Percentiles rank a stretch among this genome's conserved stretches.
phyloP scores from a whole-genome alignment of 2,888 invertebrate genomes.

The Dolichomitus sp. region DNA sequence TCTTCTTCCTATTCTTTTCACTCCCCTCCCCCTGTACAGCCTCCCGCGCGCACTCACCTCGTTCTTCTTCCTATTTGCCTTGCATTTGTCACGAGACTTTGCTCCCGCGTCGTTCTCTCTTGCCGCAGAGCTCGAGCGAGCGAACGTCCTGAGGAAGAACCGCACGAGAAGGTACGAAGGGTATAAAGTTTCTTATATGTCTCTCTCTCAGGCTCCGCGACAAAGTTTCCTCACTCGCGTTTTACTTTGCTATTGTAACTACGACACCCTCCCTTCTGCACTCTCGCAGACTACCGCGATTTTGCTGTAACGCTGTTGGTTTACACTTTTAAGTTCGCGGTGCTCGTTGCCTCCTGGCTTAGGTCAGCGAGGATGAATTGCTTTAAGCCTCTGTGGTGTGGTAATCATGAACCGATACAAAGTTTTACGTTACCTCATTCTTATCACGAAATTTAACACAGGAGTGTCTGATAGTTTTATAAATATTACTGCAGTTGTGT shows the following conservation, averaged over 20 bases:
- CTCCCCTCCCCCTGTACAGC: slow-evolving; percentile 10
- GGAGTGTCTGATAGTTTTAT: neutral
- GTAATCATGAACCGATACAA: neutral
- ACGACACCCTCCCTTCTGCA: slow-evolving; percentile 1
- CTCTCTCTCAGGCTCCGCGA: slow-evolving; percentile 36
- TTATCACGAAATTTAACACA: neutral
- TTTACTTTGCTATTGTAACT: slow-evolving; percentile 53
- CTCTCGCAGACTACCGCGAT: neutral
- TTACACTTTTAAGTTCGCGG: slow-evolving; percentile 25
- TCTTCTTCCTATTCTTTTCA: slow-evolving; percentile 2
- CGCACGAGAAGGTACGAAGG: slow-evolving; percentile 50
- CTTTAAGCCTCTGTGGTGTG: neutral
- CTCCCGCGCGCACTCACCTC: slow-evolving; percentile 40
- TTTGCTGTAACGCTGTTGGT: slow-evolving; percentile 16
- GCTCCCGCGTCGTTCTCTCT: slow-evolving; percentile 36
- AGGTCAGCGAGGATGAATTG: slow-evolving; percentile 16
- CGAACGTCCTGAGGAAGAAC: slow-evolving; percentile 43
- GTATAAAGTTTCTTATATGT: slow-evolving; percentile 57
- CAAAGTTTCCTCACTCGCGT: slow-evolving; percentile 58
- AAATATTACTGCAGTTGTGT: neutral
- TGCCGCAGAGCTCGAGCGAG: slow-evolving; percentile 6
- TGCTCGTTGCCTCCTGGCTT: neutral
- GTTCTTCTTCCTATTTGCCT: slow-evolving; percentile 74
- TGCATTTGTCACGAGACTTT: slow-evolving; percentile 76
- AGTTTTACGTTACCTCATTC: neutral